phyloP scores from a whole-genome alignment of 2,888 invertebrate genomes.

The Tinea pellionella region DNA sequence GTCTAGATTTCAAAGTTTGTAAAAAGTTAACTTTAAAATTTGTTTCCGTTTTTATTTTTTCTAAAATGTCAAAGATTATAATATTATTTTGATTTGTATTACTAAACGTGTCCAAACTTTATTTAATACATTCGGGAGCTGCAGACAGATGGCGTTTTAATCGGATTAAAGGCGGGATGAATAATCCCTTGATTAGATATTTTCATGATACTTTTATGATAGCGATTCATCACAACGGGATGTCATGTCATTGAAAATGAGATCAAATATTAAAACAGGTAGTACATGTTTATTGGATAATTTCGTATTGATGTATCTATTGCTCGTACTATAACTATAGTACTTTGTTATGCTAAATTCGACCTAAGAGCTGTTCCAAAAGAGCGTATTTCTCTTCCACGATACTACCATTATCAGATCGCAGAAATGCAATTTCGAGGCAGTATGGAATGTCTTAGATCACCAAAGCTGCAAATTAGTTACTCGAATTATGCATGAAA shows the following conservation, averaged over 20 bases:
- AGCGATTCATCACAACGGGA: background rate
- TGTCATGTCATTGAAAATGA: background rate
- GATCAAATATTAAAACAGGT: background rate
- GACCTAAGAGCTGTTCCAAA: no score
- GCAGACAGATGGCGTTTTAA: constrained; percentile 14
- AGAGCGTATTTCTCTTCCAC: no score
- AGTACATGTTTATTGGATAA: background rate
- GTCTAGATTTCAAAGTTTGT: no score
- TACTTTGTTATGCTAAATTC: no score
- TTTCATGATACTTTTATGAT: constrained; percentile 1
- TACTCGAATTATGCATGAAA: background rate
- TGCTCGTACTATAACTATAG: no score
- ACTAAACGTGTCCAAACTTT: background rate
- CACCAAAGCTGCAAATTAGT: background rate
- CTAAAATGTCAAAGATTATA: no score
- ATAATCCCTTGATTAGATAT: constrained; percentile 2
- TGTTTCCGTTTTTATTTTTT: no score
- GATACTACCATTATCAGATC: no score
- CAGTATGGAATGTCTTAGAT: background rate
- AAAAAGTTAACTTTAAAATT: no score
- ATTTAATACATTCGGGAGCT: background rate
- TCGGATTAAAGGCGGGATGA: constrained; percentile 13
- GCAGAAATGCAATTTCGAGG: background rate
- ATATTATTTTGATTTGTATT: background rate
- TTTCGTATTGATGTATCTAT: no score